These are phyloP conservation scores for Blennius ocellaris DNA, from an alignment of 2,113 vertebrate species.

Conservation along the genomic window DNA sequence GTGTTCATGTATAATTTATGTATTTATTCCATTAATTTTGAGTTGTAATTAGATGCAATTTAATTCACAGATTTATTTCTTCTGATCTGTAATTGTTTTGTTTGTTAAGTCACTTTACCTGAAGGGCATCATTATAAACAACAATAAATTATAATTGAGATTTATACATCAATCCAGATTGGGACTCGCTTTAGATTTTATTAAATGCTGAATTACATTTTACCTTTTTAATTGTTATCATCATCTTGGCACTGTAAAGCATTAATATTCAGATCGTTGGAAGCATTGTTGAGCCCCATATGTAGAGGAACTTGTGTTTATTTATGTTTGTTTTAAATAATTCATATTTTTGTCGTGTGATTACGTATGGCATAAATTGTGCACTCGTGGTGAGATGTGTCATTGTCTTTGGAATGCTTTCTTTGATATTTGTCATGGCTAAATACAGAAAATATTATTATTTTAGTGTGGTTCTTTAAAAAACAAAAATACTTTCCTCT, in stretches of 20 bases:
- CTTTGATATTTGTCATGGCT: not conserved
- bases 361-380: not conserved
- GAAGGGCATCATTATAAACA: constrained; percentile 11
- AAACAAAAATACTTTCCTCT: constrained; percentile 1
- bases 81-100: constrained; percentile 19
- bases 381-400: not conserved
- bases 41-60: constrained; percentile 30
- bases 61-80: constrained; percentile 1
- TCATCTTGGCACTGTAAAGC: too few species aligned
- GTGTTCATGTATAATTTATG: too few species aligned
- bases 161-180: too few species aligned
- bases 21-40: constrained; percentile 3
- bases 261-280: too few species aligned
- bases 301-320: too few species aligned
- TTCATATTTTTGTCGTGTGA: not conserved
- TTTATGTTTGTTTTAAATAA: not conserved
- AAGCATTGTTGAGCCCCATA: too few species aligned
- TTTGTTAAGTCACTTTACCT: not conserved
- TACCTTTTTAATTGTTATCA: too few species aligned
- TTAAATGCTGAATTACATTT: too few species aligned
- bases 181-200: too few species aligned
- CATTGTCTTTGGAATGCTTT: not conserved
- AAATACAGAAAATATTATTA: not conserved
- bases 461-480: not conserved
- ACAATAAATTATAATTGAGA: not conserved